Conservation (phyloP, 2,888 invertebrate genomes). For the Nymphalis urticae region DNA sequence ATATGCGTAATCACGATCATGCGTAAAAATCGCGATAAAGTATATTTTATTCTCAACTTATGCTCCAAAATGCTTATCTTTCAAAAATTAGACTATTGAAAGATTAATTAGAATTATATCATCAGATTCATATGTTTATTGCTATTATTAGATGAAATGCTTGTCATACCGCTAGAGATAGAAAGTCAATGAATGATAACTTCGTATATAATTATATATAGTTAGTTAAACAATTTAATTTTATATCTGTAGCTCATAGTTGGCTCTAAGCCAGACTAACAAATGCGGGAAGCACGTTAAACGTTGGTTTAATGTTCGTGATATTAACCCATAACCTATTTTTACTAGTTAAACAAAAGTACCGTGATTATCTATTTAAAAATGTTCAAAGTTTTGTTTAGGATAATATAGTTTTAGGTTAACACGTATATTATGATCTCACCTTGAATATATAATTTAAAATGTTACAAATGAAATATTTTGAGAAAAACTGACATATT, state of each 20-base stretch:
- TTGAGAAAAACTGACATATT: no score
- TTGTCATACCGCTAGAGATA: constrained; percentile 18
- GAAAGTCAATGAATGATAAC: constrained; percentile 18
- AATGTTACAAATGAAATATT: no score
- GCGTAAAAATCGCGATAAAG: no score
- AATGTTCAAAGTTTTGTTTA: not conserved
- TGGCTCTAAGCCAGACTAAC: constrained; percentile 37
- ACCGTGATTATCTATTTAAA: not conserved
- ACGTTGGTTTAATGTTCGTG: constrained; percentile 22
- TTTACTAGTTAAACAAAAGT: constrained; percentile 10
- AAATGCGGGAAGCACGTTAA: constrained; percentile 26
- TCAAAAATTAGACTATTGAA: not conserved
- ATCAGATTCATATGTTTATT: not conserved
- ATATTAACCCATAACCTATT: constrained; percentile 27
- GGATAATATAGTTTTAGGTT: not conserved
- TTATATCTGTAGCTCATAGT: constrained; percentile 33
- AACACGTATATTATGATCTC: not conserved
- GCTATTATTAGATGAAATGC: constrained; percentile 17
- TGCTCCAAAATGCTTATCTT: no score
- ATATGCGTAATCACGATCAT: no score
- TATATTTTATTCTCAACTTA: no score
- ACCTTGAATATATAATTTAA: no score
- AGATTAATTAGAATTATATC: not conserved
- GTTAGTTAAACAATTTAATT: constrained; percentile 34
- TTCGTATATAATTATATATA: constrained; percentile 8